phyloP scores from a whole-genome alignment of 1,140 invertebrate species.

The Megalonaias nervosa region DNA sequence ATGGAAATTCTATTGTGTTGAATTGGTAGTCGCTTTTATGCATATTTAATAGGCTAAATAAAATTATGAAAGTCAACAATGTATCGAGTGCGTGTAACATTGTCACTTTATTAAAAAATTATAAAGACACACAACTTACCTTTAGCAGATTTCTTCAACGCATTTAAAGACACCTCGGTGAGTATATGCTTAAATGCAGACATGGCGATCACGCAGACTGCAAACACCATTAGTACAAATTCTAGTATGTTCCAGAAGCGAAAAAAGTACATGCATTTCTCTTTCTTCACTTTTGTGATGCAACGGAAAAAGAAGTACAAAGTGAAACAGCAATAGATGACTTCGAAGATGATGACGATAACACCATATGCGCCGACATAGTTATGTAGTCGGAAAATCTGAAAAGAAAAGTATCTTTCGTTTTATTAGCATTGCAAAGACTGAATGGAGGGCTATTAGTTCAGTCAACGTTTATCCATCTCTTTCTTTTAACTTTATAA shows the following conservation, averaged over 20 bases:
- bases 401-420: slow-evolving; percentile 11
- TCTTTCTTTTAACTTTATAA: no score
- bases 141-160: slow-evolving; percentile 66
- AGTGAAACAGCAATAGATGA: slow-evolving; percentile 65
- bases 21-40: no score
- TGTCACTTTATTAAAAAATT: neutral
- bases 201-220: slow-evolving; percentile 71
- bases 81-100: no score
- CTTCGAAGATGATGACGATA: slow-evolving; percentile 66
- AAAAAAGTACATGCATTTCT: slow-evolving; percentile 70
- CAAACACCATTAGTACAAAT: slow-evolving; percentile 69
- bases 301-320: slow-evolving; percentile 67
- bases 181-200: slow-evolving; percentile 72
- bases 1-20: no score
- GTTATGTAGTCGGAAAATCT: slow-evolving; percentile 69
- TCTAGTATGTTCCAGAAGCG: slow-evolving; percentile 74
- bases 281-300: slow-evolving; percentile 60
- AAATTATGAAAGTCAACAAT: no score
- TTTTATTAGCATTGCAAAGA: no score
- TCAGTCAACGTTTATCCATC: neutral
- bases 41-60: no score
- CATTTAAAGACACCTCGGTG: slow-evolving; percentile 68
- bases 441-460: no score
- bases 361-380: slow-evolving; percentile 69
- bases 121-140: slow-evolving; percentile 47